Percentiles rank a stretch among this genome's conserved stretches.
These are phyloP conservation scores for Sebastes nivosus DNA, from an alignment of 2,797 vertebrate genomes.

Conservation along the genomic window DNA sequence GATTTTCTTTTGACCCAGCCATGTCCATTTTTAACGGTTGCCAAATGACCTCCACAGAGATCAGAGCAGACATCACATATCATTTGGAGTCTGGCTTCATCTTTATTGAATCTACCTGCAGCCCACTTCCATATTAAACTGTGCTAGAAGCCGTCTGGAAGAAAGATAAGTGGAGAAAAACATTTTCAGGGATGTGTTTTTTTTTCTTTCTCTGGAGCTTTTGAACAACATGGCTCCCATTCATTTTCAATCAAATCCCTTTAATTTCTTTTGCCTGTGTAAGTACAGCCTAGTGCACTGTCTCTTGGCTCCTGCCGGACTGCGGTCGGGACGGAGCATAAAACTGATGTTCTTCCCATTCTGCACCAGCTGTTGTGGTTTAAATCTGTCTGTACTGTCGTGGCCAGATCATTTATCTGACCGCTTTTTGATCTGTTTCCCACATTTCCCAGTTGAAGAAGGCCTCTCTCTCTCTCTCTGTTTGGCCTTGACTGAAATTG, in stretches of 20 bases:
- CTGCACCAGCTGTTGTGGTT: constrained; percentile 78
- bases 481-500: constrained; percentile 60
- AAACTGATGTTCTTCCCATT: constrained; percentile 64
- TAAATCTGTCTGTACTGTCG: constrained; percentile 63
- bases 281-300: constrained; percentile 47
- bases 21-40: neutral
- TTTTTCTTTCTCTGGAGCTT: neutral
- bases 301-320: constrained; percentile 58
- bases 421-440: constrained; percentile 60
- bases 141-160: neutral
- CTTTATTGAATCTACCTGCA: constrained; percentile 25
- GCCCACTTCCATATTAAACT: neutral
- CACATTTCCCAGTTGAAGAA: constrained; percentile 56
- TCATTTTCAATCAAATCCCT: constrained; percentile 51
- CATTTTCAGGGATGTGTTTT: neutral
- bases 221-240: constrained; percentile 29
- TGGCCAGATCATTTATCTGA: constrained; percentile 67
- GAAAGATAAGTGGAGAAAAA: constrained; percentile 16
- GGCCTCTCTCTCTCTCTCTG: constrained; percentile 27
- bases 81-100: neutral
- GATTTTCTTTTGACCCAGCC: neutral
- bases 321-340: constrained; percentile 52
- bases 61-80: neutral
- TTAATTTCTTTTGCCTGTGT: constrained; percentile 30
- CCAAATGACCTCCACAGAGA: constrained; percentile 6